Conservation (phyloP, 2,888 invertebrate species). For the Machimus atricapillus region DNA sequence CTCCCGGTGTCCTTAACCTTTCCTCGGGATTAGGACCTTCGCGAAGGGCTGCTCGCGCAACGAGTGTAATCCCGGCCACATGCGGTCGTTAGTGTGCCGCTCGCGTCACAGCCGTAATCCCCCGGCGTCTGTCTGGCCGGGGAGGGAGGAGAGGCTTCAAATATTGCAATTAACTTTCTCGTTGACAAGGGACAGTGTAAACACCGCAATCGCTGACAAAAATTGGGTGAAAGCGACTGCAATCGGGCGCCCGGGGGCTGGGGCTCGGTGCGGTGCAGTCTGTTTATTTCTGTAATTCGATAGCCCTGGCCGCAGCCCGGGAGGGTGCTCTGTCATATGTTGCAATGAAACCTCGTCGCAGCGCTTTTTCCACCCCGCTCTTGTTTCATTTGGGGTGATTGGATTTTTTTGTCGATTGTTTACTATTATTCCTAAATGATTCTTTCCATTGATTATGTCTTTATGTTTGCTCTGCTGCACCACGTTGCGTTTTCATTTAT, state of each 20-base stretch:
- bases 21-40: conserved; percentile 3
- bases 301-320: not conserved
- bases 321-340: not conserved
- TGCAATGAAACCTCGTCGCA: not conserved
- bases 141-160: not conserved
- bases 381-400: conserved; percentile 2
- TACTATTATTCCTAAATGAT: conserved; percentile 26
- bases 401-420: conserved; percentile 4
- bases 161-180: conserved; percentile 38
- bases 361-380: not conserved
- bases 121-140: not conserved
- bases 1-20: not conserved
- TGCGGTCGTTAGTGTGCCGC: not conserved
- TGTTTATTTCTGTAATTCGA: conserved; percentile 33
- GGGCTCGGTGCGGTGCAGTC: not conserved
- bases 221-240: conserved; percentile 5
- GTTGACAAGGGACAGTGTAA: conserved; percentile 36
- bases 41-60: not conserved
- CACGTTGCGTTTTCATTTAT: conserved; percentile 16
- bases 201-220: conserved; percentile 24
- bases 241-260: not conserved
- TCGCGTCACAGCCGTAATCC: not conserved
- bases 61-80: conserved; percentile 15
- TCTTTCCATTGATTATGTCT: conserved; percentile 16
- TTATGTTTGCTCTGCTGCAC: conserved; percentile 11